phyloP scores from a whole-genome alignment of 2,797 vertebrate species.

The Ataeniobius toweri region DNA sequence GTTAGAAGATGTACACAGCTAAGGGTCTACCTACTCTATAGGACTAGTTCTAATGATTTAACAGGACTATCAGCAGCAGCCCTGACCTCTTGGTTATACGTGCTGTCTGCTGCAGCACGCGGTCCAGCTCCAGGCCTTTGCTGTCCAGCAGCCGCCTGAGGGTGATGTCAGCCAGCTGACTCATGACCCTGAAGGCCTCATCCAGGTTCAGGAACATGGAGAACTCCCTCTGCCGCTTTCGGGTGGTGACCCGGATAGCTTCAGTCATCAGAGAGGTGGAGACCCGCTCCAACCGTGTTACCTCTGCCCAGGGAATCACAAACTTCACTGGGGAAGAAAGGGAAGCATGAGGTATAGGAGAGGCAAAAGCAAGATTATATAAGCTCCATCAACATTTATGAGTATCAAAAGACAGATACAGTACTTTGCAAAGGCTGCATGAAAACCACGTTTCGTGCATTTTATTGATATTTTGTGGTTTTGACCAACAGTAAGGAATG shows the following conservation, averaged over 20 bases:
- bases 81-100: constrained; percentile 92
- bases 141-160: constrained; percentile 93
- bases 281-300: constrained; percentile 90
- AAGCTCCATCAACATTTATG: not conserved
- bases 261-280: constrained; percentile 90
- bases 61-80: not conserved
- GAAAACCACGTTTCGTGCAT: no score
- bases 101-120: constrained; percentile 87
- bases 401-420: no score
- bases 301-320: constrained; percentile 91
- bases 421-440: no score
- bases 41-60: no score
- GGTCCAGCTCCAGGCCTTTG: constrained; percentile 90
- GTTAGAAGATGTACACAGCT: no score
- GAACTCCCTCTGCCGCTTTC: constrained; percentile 89
- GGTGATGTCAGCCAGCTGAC: constrained; percentile 92
- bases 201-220: constrained; percentile 93
- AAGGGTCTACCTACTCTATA: no score
- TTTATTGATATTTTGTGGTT: no score
- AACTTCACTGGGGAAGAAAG: constrained; percentile 85
- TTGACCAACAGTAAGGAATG: no score
- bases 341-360: not conserved
- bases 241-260: constrained; percentile 86
- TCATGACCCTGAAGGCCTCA: constrained; percentile 88
- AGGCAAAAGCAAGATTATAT: not conserved